Conservation (phyloP, 2,113 vertebrate genomes). For the Rhynchopsitta pachyrhyncha region DNA sequence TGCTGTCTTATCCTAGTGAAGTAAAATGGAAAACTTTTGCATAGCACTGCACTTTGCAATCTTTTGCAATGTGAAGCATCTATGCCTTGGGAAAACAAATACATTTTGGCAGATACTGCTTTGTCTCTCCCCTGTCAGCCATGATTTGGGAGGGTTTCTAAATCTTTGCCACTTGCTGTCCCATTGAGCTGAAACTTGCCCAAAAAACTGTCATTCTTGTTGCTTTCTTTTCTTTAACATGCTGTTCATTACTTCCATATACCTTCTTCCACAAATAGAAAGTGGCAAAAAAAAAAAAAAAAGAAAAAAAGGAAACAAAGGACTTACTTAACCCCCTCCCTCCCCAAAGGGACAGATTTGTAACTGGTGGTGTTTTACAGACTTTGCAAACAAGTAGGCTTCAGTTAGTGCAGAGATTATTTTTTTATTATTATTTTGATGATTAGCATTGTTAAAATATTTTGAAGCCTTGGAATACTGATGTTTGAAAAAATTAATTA, state of each 20-base stretch:
- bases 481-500: slow-evolving; percentile 26
- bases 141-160: neutral
- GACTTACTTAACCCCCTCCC: too few species aligned
- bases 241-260: slow-evolving; percentile 52
- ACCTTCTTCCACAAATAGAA: slow-evolving; percentile 21
- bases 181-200: slow-evolving; percentile 12
- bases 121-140: slow-evolving; percentile 5
- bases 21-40: neutral
- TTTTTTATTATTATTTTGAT: neutral
- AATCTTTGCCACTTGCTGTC: slow-evolving; percentile 36
- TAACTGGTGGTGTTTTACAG: neutral
- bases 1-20: neutral
- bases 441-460: slow-evolving; percentile 7
- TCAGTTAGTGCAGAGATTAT: neutral
- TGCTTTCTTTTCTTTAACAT: neutral
- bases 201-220: slow-evolving; percentile 9
- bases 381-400: slow-evolving; percentile 9
- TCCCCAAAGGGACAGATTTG: neutral
- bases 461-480: neutral
- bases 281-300: neutral
- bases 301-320: neutral
- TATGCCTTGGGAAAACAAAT: neutral
- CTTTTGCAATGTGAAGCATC: neutral
- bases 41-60: neutral
- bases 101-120: neutral